Percentiles rank a stretch among this genome's conserved stretches.
phyloP scores from a whole-genome alignment of 2,797 vertebrate genomes.

The Rhinella marina region DNA sequence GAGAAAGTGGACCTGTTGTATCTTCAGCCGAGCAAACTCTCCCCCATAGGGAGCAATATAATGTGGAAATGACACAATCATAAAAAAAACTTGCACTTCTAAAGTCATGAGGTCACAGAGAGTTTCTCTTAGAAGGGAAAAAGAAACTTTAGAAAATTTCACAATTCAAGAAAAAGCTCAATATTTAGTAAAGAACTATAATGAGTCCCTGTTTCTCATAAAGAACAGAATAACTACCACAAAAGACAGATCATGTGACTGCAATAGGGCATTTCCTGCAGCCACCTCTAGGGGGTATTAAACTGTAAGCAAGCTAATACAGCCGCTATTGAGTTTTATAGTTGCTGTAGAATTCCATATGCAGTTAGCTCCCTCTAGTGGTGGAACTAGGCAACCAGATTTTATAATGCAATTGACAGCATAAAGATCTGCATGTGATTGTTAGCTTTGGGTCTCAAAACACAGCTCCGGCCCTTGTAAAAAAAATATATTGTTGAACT shows the following conservation, averaged over 20 bases:
- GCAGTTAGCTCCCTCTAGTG: neutral
- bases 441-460: neutral
- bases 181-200: neutral
- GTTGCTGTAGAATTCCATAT: neutral
- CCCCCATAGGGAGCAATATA: constrained; percentile 30
- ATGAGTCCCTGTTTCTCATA: neutral
- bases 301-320: neutral
- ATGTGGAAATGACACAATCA: constrained; percentile 19
- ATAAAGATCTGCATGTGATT: neutral
- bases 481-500: too few species aligned
- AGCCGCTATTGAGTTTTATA: too few species aligned
- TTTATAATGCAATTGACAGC: neutral
- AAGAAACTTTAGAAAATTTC: neutral
- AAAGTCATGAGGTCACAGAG: constrained; percentile 31
- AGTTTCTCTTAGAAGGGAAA: neutral
- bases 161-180: neutral
- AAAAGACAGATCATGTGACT: neutral
- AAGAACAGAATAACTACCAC: neutral
- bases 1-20: neutral
- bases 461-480: too few species aligned
- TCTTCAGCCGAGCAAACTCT: neutral
- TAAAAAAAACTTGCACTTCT: constrained; percentile 24
- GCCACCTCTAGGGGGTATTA: neutral
- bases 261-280: neutral
- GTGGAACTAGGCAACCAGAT: neutral